A percentile compares a stretch with the other conserved stretches of the same genome.
Evolutionary conservation across 2,888 invertebrate species (phyloP).

Genomic region (Boloria euphrosyne): DNA sequence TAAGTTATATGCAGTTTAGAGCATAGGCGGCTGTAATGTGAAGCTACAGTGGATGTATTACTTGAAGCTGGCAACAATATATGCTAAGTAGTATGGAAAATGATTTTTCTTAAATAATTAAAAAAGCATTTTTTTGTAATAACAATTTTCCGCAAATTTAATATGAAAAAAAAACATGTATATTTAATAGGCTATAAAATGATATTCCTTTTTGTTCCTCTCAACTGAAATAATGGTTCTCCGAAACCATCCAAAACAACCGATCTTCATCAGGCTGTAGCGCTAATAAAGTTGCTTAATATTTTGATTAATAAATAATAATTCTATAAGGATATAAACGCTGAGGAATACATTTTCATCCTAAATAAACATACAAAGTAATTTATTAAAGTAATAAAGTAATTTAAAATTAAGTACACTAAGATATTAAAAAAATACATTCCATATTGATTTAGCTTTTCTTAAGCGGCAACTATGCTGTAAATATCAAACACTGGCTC

Average conservation of each 20-base stretch:
- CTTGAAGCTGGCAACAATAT: slow-evolving; percentile 45
- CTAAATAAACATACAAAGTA: background rate
- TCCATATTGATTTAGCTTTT: slow-evolving; percentile 43
- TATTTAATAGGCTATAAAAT: too few species aligned
- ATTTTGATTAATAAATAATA: too few species aligned
- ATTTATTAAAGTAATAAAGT: background rate
- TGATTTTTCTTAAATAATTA: slow-evolving; percentile 22
- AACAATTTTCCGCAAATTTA: background rate
- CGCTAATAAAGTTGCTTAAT: too few species aligned
- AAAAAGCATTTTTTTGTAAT: background rate
- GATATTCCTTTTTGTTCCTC: too few species aligned
- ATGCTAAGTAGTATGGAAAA: slow-evolving; percentile 33
- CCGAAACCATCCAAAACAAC: too few species aligned
- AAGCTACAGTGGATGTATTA: slow-evolving; percentile 58
- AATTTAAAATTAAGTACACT: background rate
- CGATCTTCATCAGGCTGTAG: too few species aligned
- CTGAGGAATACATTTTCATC: too few species aligned
- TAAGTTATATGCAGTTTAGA: slow-evolving; percentile 54
- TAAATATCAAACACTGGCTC: slow-evolving; percentile 56
- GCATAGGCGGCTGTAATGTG: slow-evolving; percentile 54
- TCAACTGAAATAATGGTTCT: too few species aligned
- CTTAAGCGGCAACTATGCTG: slow-evolving; percentile 51
- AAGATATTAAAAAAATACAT: slow-evolving; percentile 10
- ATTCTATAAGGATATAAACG: too few species aligned
- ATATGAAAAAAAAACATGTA: too few species aligned